Base-by-base conservation (phyloP, 2,113 vertebrate genomes). In the Numida meleagris region DNA sequence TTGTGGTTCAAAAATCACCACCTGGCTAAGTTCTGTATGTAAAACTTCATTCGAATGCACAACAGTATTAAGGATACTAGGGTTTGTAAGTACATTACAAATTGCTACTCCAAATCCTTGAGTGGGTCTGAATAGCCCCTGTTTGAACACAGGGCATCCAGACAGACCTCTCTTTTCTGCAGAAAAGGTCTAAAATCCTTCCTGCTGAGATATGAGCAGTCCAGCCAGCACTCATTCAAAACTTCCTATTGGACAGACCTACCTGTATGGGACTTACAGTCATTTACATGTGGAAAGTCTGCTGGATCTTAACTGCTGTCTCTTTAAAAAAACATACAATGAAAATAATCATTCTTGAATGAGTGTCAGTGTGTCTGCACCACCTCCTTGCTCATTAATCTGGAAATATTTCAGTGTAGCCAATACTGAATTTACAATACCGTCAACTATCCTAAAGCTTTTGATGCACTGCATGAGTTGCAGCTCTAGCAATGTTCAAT, bases 181-280 rank as follows among this genome's bases (percentile, higher is more conserved):
- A 74, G 29, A 31, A 65, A 1, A 10, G 16, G 34, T 76, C 46
- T 75, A 27, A 29, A 21, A 40, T 3, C 0, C 3, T 23, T 70
- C 27, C 29, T 62, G n/a, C 0, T 1, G 38, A 9, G 3, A 38
- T 19, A 9, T 15, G n/a, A 21, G 33, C 33, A 79, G 19, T 63
- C 57, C 40, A 61, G 43, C 8, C 2, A 1, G 24, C 27, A 48
- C 61, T 23, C 34, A 31, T 59, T 68, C 31, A 59, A 78, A 36
- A 58, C 11, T 31, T 36, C 14, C 16, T 38, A 23, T 25, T 21
- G 48, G 12, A 6, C 40, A 34, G 33, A 55, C 24, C 27, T 68
- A 29, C 3, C 4, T 2, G 9, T 5, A 25, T 1, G 1, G 50
- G 38, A 18, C 29, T 58, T 46, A 63, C 33, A 8, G n/a, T 61